Evolutionary conservation across 2,888 invertebrate genomes (phyloP).

Genomic region (Eugnorisma glareosa): DNA sequence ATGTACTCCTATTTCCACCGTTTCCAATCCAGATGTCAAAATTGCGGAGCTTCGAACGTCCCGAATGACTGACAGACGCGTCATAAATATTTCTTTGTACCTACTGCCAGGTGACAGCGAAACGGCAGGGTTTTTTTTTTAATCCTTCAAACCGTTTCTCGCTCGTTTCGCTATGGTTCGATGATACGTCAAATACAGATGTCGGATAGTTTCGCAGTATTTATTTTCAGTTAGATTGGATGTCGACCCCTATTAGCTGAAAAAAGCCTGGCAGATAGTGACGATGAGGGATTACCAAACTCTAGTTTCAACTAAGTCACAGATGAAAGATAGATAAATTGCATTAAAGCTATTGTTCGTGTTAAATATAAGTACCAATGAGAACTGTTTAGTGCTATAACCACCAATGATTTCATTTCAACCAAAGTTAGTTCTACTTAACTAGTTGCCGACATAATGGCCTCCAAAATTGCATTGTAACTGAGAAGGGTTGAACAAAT

Average conservation of each 20-base stretch:
- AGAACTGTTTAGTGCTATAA: background rate
- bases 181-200: constrained; percentile 40
- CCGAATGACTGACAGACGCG: background rate
- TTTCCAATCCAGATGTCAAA: background rate
- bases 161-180: constrained; percentile 1
- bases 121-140: background rate
- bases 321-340: background rate
- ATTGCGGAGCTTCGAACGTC: background rate
- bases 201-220: background rate
- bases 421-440: constrained; percentile 18
- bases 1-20: background rate
- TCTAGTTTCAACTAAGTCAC: background rate
- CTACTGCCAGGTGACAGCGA: background rate
- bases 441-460: constrained; percentile 28
- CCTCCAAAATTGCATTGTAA: constrained; percentile 41
- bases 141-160: background rate
- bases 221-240: background rate
- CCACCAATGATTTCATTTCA: background rate
- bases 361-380: background rate
- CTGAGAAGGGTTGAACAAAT: constrained; percentile 51
- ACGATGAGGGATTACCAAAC: background rate
- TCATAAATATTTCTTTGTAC: background rate
- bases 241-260: background rate
- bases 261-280: background rate
- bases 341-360: background rate